Conservation (phyloP, 2,888 invertebrate species). For the Pseudeuparius sepicola region DNA sequence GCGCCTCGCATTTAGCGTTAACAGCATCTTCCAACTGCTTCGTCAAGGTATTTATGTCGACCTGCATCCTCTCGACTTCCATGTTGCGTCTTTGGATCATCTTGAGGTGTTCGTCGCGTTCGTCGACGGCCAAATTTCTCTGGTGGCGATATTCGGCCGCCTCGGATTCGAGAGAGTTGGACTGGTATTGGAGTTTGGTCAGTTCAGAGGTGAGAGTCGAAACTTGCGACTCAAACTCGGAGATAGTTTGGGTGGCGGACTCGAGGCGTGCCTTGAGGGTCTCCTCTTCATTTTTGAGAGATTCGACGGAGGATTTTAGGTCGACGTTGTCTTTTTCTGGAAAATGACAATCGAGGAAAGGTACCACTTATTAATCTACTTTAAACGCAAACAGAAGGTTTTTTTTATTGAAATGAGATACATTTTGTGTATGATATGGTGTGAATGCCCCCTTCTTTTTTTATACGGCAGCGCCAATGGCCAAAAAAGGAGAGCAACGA, state of each 20-base stretch:
- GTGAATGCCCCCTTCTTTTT: too few species aligned
- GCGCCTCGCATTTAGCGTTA: constrained; percentile 73
- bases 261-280: constrained; percentile 52
- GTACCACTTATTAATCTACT: too few species aligned
- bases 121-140: constrained; percentile 60
- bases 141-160: constrained; percentile 56
- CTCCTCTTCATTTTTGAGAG: constrained; percentile 51
- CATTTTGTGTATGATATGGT: too few species aligned
- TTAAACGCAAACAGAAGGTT: not conserved
- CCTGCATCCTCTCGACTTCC: constrained; percentile 62
- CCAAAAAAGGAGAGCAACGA: too few species aligned
- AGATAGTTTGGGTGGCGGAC: constrained; percentile 50
- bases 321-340: constrained; percentile 49
- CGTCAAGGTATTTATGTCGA: constrained; percentile 58
- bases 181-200: constrained; percentile 52
- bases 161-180: constrained; percentile 55
- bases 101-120: constrained; percentile 62
- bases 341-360: constrained; percentile 27
- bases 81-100: constrained; percentile 61
- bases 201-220: constrained; percentile 53
- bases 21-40: constrained; percentile 66
- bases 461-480: too few species aligned
- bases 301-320: constrained; percentile 45
- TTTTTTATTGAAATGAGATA: not conserved
- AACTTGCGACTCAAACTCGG: constrained; percentile 55